Evolutionary conservation across 1,140 invertebrate genomes (phyloP), one percentile per base, ranked within the genome.

Genomic region (Gonioctena quinquepunctata): DNA sequence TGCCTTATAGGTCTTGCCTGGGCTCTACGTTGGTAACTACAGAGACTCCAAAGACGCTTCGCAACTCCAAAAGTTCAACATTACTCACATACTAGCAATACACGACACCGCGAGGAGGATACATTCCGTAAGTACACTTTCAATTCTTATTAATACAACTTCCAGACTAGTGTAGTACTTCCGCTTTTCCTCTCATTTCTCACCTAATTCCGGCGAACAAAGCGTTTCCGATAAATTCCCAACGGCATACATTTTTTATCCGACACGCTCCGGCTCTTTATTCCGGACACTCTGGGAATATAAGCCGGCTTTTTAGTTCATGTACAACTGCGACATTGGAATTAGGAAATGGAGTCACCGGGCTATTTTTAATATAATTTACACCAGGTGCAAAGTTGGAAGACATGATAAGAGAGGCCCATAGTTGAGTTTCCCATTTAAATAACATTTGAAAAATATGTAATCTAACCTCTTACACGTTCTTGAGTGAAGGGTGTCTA

Each of bases 61-160:
- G 74, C 95, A 98, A 83, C 85, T 98, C 74, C 90, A 93, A 75
- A 90, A 92, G 71, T 93, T 94, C 85, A 91, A 93, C 78, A 98
- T 99, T 70, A 96, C 95, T 16, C 96, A 99, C 83, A 98, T 99
- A 72, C 86, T 99, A 60, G 93, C 96, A 68, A 96, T 99, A 81
- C 95, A 97, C 86, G 96, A 98, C 85, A 93, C 94, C 70, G 95
- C 96, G 11, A 89, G 93, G 72, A 89, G 92, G 84, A 85, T 96
- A 68, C 90, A 95, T 82, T 90, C 92, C 49, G 94, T 96, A 85
- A 89, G 89, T 89, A 74, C 33, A 42, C 11, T n/a, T n/a, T 66
- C 50, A n/a, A n/a, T n/a, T 42, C 16, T 42, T 42, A 42, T 42
- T 42, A n/a, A 42, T 11, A 42, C 33, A 3, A 42, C 1, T 42